Base-by-base conservation (phyloP, 92 coral and sea anemone genomes). In the Umimayanthus chanpuru region DNA sequence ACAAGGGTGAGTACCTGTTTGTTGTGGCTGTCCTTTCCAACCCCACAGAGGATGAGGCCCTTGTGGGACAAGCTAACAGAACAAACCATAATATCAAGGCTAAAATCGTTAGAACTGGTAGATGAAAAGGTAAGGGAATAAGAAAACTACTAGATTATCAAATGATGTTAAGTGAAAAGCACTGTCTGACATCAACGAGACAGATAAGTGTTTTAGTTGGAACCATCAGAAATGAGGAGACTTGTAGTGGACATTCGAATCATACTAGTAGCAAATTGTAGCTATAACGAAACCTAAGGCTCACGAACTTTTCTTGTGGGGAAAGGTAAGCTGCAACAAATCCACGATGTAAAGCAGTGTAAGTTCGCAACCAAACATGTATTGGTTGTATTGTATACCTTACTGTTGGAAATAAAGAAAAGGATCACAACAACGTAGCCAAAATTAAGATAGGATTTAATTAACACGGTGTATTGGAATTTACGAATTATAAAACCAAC, bases 31-130 rank as follows among this genome's bases (percentile, higher is more conserved):
- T 95, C 99, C 30, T 91, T 91, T 66, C 99, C 99, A 32, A 94
- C 95, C 44, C 95, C 98, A 90, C 99, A 97, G 56, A 97, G 89
- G 49, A 97, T 92, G 78, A 93, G 92, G 9, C 99, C 99, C 85
- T 93, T 97, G 96, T 92, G 89, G 39, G 99, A 97, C 25, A 97
- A 91, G 88, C 99, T 97, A 74, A 44, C 73, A 40, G 16, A n/a
- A 9, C 81, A 39, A 88, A 32, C 55, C 56, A 39, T 47, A 39
- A 85, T 5, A 43, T 15, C 56, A 23, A 85, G 50, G 28, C 11
- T 18, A 12, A 29, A 68, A 70, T n/a, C 65, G 36, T 64, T n/a
- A 85, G 29, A 5, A 85, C 18, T 36, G 39, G 47, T 55, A 10
- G 16, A 43, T 29, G 32, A 85, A 68, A n/a, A 30, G 50, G 53